Base-by-base conservation (phyloP, 2,113 vertebrate species). In the Datnioides undecimradiatus region DNA sequence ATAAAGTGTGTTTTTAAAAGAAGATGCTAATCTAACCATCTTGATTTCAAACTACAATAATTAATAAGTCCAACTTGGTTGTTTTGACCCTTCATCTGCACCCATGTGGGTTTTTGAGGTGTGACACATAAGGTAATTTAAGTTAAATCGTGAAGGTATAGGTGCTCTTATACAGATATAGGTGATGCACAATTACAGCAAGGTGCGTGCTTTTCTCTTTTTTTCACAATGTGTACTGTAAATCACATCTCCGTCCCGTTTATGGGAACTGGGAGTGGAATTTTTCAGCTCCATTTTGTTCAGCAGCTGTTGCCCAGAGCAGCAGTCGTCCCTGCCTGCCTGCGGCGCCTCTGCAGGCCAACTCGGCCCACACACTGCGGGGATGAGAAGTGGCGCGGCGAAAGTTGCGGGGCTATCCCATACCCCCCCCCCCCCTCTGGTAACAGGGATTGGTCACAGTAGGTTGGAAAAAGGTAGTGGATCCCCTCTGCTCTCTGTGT, bases 301-400 rank as follows among this genome's bases (percentile, higher is more conserved):
- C 49, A 21, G 76, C 83, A 91, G 80, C 87, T 91, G 88, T 88
- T 91, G 46, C 58, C 41, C 70, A 55, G 57, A 73, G 76, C 76
- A 82, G 83, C 77, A 85, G 86, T 74, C 72, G 29, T 65, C 77
- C 48, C 76, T 40, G 82, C 51, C 69, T 64, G 79, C 67, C 73
- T 82, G 70, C 3, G 17, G 59, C 58, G 80, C 52, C 65, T 82
- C 36, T 52, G 25, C 71, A 72, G 75, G 73, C 87, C 78, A 76
- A 76, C 55, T 27, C 55, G 3, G 80, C 87, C 87, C 84, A 84
- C 88, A 90, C 87, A 88, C 73, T 81, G 73, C 6, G 66, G 74
- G 38, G 69, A 84, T 66, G 64, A 71, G 46, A 74, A 62, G 78
- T 79, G 84, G 64, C 73, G 71, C 33, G 19, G 45, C 9, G 3